These are phyloP conservation scores for Hypanus sabinus DNA, from an alignment of 2,113 vertebrate species.

Conservation along the genomic window DNA sequence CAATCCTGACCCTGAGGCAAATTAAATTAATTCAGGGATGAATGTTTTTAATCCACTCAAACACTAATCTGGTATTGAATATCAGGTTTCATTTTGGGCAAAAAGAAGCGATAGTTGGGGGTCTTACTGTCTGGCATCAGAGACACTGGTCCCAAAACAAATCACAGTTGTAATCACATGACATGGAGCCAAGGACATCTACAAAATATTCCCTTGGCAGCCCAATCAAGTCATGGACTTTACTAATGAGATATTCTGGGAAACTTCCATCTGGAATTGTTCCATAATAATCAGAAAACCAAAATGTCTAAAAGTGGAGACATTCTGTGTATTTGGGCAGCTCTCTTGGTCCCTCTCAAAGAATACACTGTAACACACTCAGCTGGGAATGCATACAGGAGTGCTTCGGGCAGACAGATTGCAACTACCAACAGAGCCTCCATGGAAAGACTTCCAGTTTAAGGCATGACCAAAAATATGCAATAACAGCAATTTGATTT, in stretches of 20 bases:
- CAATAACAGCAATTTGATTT: neutral
- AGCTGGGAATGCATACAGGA: neutral
- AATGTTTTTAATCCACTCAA: neutral
- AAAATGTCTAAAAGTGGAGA: neutral
- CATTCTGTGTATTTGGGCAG: neutral
- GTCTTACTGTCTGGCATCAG: neutral
- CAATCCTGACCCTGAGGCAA: neutral
- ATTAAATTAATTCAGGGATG: neutral
- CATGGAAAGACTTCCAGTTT: neutral
- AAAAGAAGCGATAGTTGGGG: neutral
- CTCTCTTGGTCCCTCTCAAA: neutral
- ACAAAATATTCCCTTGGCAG: neutral
- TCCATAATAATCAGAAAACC: neutral
- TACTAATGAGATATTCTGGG: neutral
- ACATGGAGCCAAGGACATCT: neutral
- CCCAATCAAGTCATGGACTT: neutral
- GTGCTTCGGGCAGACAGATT: neutral
- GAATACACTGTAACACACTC: neutral
- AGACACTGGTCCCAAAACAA: neutral
- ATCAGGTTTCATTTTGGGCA: neutral
- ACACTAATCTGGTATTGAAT: neutral
- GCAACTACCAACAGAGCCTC: neutral
- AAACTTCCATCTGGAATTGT: conserved; percentile 29
- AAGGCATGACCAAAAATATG: neutral
- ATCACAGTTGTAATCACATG: neutral